Evolutionary conservation across 2,113 vertebrate genomes (phyloP).

Genomic region (Pandion haliaetus): DNA sequence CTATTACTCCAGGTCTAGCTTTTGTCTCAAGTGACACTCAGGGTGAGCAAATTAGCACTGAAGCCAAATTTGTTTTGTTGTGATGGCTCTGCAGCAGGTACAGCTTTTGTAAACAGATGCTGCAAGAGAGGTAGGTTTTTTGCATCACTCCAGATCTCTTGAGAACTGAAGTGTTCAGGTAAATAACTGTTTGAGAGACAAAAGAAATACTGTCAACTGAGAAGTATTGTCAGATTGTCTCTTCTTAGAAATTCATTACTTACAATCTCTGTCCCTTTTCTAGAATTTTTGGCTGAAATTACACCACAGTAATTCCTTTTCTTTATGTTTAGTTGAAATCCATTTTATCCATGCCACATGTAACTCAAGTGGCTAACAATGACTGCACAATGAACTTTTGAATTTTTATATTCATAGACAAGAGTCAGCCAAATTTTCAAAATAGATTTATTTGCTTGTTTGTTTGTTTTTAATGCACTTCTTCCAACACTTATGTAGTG

Average conservation of each 20-base stretch:
- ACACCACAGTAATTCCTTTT: background rate
- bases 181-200: constrained; percentile 25
- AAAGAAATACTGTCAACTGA: background rate
- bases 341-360: background rate
- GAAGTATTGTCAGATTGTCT: background rate
- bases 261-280: background rate
- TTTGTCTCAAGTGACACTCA: constrained; percentile 39
- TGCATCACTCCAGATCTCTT: constrained; percentile 55
- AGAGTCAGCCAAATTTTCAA: background rate
- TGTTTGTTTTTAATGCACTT: background rate
- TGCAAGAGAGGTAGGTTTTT: constrained; percentile 36
- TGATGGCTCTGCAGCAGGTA: constrained; percentile 19
- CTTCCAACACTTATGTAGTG: background rate
- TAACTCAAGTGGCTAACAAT: background rate
- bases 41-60: background rate
- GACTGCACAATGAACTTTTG: background rate
- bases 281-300: background rate
- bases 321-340: background rate
- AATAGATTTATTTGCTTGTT: background rate
- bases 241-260: background rate
- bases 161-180: constrained; percentile 21
- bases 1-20: background rate
- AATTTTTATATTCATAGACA: background rate
- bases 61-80: constrained; percentile 12
- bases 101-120: constrained; percentile 45